These are phyloP conservation scores for Euplagia quadripunctaria DNA, from an alignment of 2,888 invertebrate genomes.

Conservation along the genomic window DNA sequence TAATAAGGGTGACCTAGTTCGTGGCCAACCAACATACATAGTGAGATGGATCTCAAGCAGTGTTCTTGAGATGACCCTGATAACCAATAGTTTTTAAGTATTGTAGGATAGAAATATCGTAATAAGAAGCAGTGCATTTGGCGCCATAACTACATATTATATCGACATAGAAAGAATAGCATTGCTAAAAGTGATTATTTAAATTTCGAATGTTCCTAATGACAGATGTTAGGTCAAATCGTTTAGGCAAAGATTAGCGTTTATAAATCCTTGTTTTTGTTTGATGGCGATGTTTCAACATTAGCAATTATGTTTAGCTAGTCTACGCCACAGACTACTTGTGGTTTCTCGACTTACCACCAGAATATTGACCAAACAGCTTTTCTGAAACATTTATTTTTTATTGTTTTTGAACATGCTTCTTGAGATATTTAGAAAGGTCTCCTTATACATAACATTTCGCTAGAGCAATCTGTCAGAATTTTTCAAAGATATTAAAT, in stretches of 20 bases:
- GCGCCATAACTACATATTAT: background rate
- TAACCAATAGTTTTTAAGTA: background rate
- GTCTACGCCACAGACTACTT: slow-evolving; percentile 49
- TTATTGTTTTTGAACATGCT: background rate
- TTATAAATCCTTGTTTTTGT: slow-evolving; percentile 10
- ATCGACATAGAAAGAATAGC: background rate
- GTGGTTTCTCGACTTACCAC: slow-evolving; percentile 76
- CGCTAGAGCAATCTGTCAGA: background rate
- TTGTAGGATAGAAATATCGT: background rate
- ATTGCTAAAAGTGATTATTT: background rate
- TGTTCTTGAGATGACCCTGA: background rate
- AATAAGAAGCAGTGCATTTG: background rate
- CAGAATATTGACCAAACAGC: slow-evolving; percentile 76
- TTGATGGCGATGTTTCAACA: slow-evolving; percentile 40
- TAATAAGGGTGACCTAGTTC: background rate
- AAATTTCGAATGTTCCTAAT: background rate
- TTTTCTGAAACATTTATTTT: slow-evolving; percentile 79
- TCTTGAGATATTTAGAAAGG: background rate
- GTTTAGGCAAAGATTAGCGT: slow-evolving; percentile 3
- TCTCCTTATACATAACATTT: background rate
- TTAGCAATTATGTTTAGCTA: slow-evolving; percentile 48
- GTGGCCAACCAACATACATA: background rate
- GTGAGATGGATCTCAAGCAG: background rate
- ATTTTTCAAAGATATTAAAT: background rate
- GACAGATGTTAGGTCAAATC: background rate